These are phyloP conservation scores for Dicranocentrus wangi DNA, from an alignment of 2,888 invertebrate species.

Conservation along the genomic window DNA sequence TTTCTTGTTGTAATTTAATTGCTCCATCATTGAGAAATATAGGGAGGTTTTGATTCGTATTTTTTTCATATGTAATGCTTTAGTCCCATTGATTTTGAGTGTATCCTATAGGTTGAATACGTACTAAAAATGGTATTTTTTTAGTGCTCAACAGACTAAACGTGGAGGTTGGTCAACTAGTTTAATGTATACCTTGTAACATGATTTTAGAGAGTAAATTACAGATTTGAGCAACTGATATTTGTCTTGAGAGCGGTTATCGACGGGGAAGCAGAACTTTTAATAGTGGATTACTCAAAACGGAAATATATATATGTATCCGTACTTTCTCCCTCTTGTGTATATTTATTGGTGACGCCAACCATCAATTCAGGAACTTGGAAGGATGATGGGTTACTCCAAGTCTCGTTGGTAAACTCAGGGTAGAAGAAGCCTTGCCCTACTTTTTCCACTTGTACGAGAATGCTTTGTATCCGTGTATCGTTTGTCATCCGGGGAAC, in stretches of 20 bases:
- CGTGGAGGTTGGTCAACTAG: too few species aligned
- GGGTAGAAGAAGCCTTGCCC: constrained; percentile 30
- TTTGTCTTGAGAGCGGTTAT: constrained; percentile 1
- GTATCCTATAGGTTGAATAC: too few species aligned
- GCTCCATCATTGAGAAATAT: too few species aligned
- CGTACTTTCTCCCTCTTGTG: neutral
- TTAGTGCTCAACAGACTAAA: too few species aligned
- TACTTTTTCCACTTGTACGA: constrained; percentile 20
- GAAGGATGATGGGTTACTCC: neutral
- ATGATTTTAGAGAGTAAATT: too few species aligned
- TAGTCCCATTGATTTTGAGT: too few species aligned
- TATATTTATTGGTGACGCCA: neutral
- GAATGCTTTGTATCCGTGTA: constrained; percentile 26
- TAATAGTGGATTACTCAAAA: neutral
- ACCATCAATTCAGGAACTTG: neutral
- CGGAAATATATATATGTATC: neutral
- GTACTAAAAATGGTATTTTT: too few species aligned
- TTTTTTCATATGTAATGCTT: too few species aligned
- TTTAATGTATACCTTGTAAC: too few species aligned
- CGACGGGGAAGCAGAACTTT: neutral
- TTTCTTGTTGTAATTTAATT: too few species aligned
- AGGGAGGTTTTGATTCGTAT: too few species aligned
- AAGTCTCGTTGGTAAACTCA: constrained; percentile 12
- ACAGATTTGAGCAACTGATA: neutral
- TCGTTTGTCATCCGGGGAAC: constrained; percentile 32